phyloP scores from a whole-genome alignment of 2,888 invertebrate species.

The Lacanobia oleracea region DNA sequence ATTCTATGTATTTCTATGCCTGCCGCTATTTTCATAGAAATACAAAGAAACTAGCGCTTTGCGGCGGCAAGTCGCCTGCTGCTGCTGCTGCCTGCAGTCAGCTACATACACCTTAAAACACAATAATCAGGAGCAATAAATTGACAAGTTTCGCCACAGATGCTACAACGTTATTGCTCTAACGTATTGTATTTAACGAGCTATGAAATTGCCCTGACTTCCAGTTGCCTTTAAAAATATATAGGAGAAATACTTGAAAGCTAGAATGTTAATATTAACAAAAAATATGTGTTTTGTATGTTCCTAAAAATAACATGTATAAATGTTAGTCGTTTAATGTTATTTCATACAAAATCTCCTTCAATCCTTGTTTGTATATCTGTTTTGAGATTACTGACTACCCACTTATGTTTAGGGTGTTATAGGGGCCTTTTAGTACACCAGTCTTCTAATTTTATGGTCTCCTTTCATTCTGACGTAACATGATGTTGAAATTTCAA shows the following conservation, averaged over 20 bases:
- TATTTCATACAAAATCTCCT: constrained; percentile 49
- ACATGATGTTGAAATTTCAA: constrained; percentile 10
- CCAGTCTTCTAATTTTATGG: constrained; percentile 51
- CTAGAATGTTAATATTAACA: neutral
- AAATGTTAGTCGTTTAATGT: constrained; percentile 37
- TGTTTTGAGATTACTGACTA: constrained; percentile 32
- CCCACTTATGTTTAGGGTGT: constrained; percentile 34
- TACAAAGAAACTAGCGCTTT: no score
- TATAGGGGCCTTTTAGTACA: constrained; percentile 44
- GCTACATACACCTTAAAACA: neutral
- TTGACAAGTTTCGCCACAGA: neutral
- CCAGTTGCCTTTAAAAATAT: constrained; percentile 8
- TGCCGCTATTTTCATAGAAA: no score
- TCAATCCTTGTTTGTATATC: constrained; percentile 32
- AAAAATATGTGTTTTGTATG: constrained; percentile 41
- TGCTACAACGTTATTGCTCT: neutral
- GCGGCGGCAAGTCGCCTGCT: no score
- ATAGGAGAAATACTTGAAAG: constrained; percentile 1
- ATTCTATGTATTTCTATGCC: no score
- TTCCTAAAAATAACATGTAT: constrained; percentile 46
- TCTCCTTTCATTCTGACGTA: constrained; percentile 38
- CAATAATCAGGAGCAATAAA: constrained; percentile 5
- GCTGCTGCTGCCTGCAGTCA: no score
- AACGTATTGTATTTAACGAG: neutral
- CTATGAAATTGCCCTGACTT: neutral